A percentile compares a stretch with the other conserved stretches of the same genome.
phyloP scores from a whole-genome alignment of 1,140 invertebrate species.

The Lethocerus indicus region DNA sequence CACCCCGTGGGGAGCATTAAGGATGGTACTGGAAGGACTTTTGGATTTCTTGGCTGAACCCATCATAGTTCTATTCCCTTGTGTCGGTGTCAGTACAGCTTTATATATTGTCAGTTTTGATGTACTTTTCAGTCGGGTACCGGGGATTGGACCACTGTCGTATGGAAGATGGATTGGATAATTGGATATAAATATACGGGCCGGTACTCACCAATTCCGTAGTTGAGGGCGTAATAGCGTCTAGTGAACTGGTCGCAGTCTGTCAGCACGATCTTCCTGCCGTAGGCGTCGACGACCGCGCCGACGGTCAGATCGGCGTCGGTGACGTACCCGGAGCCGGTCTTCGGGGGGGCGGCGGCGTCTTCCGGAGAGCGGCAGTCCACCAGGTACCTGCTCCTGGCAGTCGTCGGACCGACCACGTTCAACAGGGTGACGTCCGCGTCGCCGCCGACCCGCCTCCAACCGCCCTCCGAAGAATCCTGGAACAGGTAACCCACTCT shows the following conservation, averaged over 20 bases:
- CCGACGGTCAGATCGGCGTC: constrained; percentile 67
- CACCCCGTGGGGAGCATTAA: too few relatives aligned
- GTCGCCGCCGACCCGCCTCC: constrained; percentile 39
- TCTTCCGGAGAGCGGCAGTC: constrained; percentile 41
- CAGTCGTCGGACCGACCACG: constrained; percentile 36
- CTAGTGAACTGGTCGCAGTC: constrained; percentile 78
- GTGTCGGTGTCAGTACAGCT: too few relatives aligned
- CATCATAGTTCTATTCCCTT: too few relatives aligned
- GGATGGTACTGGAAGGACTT: too few relatives aligned
- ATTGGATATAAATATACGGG: too few relatives aligned
- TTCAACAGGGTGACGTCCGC: constrained; percentile 47
- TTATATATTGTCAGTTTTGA: too few relatives aligned
- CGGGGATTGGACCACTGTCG: too few relatives aligned
- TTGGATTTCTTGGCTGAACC: too few relatives aligned
- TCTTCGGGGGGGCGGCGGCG: constrained; percentile 26
- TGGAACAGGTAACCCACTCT: too few relatives aligned
- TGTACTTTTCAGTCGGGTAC: too few relatives aligned
- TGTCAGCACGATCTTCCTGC: constrained; percentile 58
- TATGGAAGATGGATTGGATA: too few relatives aligned
- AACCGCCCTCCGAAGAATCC: too few relatives aligned
- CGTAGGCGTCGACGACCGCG: constrained; percentile 57
- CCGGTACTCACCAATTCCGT: constrained; percentile 27
- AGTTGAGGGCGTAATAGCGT: constrained; percentile 57
- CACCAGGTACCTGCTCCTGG: constrained; percentile 35
- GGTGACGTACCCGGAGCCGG: constrained; percentile 50